A percentile compares a stretch with the other conserved stretches of the same genome.
phyloP scores from a whole-genome alignment of 2,888 invertebrate species.

The Pantelozetes paolii region DNA sequence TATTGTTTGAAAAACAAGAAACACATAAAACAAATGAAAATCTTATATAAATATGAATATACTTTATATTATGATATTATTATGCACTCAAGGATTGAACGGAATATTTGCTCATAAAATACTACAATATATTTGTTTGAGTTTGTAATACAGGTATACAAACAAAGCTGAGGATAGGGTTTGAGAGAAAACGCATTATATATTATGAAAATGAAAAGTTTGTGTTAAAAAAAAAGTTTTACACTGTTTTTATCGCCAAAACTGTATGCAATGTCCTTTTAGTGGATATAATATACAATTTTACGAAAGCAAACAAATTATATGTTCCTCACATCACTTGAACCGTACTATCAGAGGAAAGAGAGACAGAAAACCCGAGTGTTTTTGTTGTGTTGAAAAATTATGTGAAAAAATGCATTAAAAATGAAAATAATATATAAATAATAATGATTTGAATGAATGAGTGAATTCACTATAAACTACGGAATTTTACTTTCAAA shows the following conservation, averaged over 20 bases:
- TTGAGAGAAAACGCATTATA: background rate
- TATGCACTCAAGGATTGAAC: background rate
- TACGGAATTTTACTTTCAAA: too few relatives aligned
- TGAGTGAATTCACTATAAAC: too few relatives aligned
- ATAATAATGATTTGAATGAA: background rate
- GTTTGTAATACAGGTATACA: background rate
- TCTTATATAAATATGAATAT: background rate
- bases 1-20: background rate
- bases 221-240: too few relatives aligned
- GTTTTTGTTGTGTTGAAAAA: too few relatives aligned
- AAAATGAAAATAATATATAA: background rate
- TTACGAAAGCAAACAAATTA: too few relatives aligned
- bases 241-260: constrained; percentile 10
- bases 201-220: background rate
- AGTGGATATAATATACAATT: too few relatives aligned
- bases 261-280: constrained; percentile 17
- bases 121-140: background rate
- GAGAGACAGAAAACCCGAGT: too few relatives aligned
- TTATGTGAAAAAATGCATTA: too few relatives aligned
- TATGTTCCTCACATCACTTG: background rate
- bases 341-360: too few relatives aligned
- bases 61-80: constrained; percentile 10
- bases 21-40: background rate
- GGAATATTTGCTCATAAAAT: constrained; percentile 11
- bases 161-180: background rate